phyloP scores from a whole-genome alignment of 53 echinoderm and acorn worm species.

The Henricia sp. region DNA sequence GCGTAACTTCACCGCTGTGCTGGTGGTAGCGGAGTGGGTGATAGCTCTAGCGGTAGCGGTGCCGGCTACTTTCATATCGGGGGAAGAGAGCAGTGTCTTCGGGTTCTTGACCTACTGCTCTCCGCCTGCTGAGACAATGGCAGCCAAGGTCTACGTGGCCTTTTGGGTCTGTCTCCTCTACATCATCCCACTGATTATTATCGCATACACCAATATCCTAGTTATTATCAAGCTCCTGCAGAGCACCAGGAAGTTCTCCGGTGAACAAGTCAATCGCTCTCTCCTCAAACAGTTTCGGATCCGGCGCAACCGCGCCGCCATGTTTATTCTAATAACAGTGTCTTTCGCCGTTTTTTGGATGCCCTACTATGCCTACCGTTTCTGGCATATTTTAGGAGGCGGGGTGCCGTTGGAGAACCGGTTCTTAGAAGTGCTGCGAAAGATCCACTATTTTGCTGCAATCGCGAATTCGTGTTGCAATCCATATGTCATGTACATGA shows the following conservation, averaged over 20 bases:
- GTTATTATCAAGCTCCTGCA: constrained; percentile 70
- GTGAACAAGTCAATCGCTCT: constrained; percentile 66
- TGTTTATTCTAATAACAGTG: constrained; percentile 75
- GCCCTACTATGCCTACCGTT: constrained; percentile 61
- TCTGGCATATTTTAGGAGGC: constrained; percentile 58
- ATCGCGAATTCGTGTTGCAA: constrained; percentile 86
- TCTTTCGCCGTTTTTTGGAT: constrained; percentile 84
- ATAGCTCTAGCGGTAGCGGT: constrained; percentile 66
- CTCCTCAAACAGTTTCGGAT: constrained; percentile 75
- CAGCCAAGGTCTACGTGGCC: constrained; percentile 52
- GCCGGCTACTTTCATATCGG: constrained; percentile 63
- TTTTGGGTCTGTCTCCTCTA: constrained; percentile 64
- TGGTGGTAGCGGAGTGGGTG: constrained; percentile 77
- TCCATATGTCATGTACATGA: constrained; percentile 79
- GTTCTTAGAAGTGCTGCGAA: constrained; percentile 42
- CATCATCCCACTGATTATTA: constrained; percentile 64
- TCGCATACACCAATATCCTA: constrained; percentile 71
- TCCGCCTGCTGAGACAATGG: constrained; percentile 16
- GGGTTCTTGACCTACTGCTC: neutral
- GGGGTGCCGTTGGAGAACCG: neutral
- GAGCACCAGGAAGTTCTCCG: constrained; percentile 64
- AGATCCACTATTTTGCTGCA: constrained; percentile 77
- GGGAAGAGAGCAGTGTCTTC: neutral
- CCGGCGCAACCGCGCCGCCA: constrained; percentile 71
- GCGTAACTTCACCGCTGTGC: constrained; percentile 49